phyloP scores from a whole-genome alignment of 2,113 vertebrate species.

The Psammodynastes pulverulentus region DNA sequence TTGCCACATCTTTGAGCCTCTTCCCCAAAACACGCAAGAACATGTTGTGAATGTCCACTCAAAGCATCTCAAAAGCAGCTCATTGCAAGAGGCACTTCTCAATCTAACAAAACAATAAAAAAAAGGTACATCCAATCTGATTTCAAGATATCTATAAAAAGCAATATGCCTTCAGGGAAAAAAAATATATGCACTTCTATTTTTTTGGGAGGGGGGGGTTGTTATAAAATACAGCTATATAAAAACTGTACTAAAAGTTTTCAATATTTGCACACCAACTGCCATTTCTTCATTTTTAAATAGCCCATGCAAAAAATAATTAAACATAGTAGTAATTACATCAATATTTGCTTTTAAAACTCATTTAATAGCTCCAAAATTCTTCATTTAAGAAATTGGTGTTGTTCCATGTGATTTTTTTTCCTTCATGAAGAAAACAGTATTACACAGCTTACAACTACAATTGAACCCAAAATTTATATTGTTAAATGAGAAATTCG shows the following conservation, averaged over 20 bases:
- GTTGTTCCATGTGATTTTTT: background rate
- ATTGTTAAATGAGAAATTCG: too few relatives aligned
- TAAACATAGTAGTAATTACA: background rate
- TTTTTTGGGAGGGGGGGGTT: background rate
- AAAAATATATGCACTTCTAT: background rate
- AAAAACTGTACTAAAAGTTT: background rate
- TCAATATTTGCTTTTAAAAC: background rate
- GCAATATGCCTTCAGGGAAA: background rate
- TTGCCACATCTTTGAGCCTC: background rate
- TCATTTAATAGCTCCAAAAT: background rate
- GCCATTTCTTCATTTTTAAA: background rate
- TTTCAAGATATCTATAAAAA: background rate
- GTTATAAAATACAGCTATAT: background rate
- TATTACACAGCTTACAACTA: background rate
- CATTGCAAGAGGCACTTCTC: background rate
- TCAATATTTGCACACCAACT: background rate
- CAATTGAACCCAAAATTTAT: too few relatives aligned
- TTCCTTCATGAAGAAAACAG: background rate
- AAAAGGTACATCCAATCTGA: background rate
- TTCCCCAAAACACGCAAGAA: background rate
- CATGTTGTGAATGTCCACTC: background rate
- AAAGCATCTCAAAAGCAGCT: background rate
- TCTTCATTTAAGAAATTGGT: background rate
- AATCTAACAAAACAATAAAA: background rate
- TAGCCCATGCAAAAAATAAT: background rate